Conservation (phyloP, 2,113 vertebrate genomes). For the Corynorhinus townsendii region DNA sequence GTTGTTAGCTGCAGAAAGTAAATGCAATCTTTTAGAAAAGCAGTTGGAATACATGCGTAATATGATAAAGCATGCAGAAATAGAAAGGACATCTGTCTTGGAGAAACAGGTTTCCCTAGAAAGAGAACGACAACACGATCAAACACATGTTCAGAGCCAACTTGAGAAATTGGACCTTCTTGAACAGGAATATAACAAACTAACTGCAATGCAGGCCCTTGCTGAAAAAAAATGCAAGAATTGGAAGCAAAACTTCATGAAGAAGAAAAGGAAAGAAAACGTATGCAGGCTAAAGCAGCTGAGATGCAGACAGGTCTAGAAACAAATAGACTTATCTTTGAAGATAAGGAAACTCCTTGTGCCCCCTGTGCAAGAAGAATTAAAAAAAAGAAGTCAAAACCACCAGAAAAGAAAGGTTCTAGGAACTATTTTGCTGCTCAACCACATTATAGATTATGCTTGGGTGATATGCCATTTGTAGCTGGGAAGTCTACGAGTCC, state of each 20-base stretch:
- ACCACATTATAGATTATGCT: conserved; percentile 91
- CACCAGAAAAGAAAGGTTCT: conserved; percentile 78
- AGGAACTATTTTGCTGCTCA: conserved; percentile 70
- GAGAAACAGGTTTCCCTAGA: conserved; percentile 94
- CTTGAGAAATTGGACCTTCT: too few species aligned
- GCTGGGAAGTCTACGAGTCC: conserved; percentile 94
- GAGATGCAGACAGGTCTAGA: conserved; percentile 93
- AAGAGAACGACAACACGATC: too few species aligned
- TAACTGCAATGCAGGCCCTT: too few species aligned
- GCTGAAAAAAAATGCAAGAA: too few species aligned
- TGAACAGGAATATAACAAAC: too few species aligned
- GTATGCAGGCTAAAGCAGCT: too few species aligned
- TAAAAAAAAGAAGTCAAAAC: conserved; percentile 81
- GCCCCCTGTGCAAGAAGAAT: conserved; percentile 73
- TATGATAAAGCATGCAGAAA: conserved; percentile 88
- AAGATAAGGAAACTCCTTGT: conserved; percentile 84
- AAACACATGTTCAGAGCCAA: too few species aligned
- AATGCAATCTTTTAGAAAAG: conserved; percentile 90
- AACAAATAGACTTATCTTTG: conserved; percentile 88
- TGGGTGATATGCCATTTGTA: conserved; percentile 95
- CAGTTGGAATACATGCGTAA: conserved; percentile 92
- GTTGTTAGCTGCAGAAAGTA: conserved; percentile 88
- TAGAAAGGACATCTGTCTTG: conserved; percentile 84
- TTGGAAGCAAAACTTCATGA: too few species aligned
- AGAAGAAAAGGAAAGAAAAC: too few species aligned